Evolutionary conservation across 2,113 vertebrate species (phyloP), one percentile per base, ranked within the genome.

Genomic region (Prunella fulvescens): DNA sequence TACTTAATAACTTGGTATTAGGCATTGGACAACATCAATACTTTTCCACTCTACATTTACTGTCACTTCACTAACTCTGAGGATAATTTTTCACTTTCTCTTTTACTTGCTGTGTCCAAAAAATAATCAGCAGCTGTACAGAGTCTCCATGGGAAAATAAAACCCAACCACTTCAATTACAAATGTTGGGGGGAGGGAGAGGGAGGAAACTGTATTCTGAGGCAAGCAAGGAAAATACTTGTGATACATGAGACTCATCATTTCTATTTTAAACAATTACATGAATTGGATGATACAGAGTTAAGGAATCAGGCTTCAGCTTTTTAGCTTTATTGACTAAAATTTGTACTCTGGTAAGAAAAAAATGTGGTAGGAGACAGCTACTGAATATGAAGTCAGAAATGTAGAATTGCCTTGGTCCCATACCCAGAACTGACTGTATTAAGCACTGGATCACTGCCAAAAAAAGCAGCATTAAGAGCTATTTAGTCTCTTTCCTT

Each of bases 41-140:
- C 28, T 85, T 92, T 85, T 82, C 54, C 39, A 40, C 44, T 91
- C 35, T 78, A 26, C 28, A 4, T 81, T 69, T 76, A 31, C 61
- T 79, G 40, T 86, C 11, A 10, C 47, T 44, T 90, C 62, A 23
- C 44, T 80, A 72, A 85, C 28, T 83, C 31, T 60, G 58, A 81
- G 47, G 64, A 19, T 86, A 12, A 53, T 86, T 90, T 92, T 89
- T 84, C 54, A 56, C 48, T 88, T 95, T 88, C 39, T 87, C 25
- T 87, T 93, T 94, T 88, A 56, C 44, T 91, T 73, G 13, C 64
- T 65, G 19, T 83, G 60, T 93, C 81, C 64, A 86, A 79, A 91
- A 91, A 50, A 35, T 57, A 91, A 87, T 90, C 53, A 65, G 65
- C 87, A 96, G 86, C 94, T 95, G 93, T 95, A 35, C 78, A 69